These are phyloP conservation scores for Suricata suricatta DNA, from an alignment of 2,113 vertebrate species.

Conservation along the genomic window DNA sequence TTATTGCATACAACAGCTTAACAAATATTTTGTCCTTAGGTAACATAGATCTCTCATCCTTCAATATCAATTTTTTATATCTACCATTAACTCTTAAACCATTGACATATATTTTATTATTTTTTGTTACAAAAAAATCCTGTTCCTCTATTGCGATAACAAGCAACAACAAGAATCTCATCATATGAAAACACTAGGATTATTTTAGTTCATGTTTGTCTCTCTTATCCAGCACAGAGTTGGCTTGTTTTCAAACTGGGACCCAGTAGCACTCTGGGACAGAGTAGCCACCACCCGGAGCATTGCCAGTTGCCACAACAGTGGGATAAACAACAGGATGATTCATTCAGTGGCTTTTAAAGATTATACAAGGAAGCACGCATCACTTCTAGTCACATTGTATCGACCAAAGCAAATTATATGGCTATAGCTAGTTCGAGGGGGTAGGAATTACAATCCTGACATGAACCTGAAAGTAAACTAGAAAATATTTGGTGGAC, in stretches of 20 bases:
- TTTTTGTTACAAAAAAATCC: conserved; percentile 9
- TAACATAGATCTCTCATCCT: background rate
- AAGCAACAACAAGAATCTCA: background rate
- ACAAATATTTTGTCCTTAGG: background rate
- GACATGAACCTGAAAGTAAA: background rate
- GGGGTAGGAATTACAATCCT: background rate
- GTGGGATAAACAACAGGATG: background rate
- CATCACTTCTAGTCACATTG: background rate
- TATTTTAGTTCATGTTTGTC: background rate
- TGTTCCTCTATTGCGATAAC: background rate
- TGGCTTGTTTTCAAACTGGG: background rate
- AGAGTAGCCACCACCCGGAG: background rate
- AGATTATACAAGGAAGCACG: background rate
- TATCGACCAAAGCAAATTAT: background rate
- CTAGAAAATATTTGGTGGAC: background rate
- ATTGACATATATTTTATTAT: background rate
- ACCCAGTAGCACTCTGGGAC: background rate
- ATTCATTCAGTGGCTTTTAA: background rate
- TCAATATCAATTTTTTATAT: background rate
- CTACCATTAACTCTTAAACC: background rate
- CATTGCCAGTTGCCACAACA: background rate
- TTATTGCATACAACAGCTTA: background rate
- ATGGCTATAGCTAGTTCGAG: background rate
- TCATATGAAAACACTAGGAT: background rate
- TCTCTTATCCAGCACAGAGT: background rate